Evolutionary conservation across 2,113 vertebrate species (phyloP).

Genomic region (Poeciliopsis turrubarensis): DNA sequence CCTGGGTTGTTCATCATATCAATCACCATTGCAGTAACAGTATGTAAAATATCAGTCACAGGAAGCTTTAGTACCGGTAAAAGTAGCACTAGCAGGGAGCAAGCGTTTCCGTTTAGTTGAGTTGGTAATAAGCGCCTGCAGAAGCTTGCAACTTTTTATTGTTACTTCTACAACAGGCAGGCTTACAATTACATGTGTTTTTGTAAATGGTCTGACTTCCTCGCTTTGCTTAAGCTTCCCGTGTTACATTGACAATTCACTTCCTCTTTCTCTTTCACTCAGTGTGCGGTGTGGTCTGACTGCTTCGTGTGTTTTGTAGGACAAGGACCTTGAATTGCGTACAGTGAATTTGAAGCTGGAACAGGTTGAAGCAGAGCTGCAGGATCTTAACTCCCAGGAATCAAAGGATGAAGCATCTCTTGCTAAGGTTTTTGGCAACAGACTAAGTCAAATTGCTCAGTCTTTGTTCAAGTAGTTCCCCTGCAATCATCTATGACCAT

Average conservation of each 20-base stretch:
- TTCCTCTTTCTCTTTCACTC: constrained; percentile 10
- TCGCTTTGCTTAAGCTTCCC: constrained; percentile 27
- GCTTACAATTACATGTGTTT: background rate
- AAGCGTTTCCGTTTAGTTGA: no score
- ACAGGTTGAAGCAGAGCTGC: constrained; percentile 91
- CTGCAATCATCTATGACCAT: background rate
- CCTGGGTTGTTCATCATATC: no score
- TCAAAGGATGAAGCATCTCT: constrained; percentile 95
- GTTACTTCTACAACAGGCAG: background rate
- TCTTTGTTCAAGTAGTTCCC: background rate
- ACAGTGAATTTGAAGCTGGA: constrained; percentile 85
- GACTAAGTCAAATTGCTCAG: background rate
- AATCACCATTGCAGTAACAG: no score
- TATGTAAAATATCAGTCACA: no score
- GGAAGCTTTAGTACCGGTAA: no score
- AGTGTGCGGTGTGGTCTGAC: constrained; percentile 28
- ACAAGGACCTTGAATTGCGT: constrained; percentile 87
- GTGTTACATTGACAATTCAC: background rate
- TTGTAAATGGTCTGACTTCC: background rate
- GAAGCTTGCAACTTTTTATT: background rate
- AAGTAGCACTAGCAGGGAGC: no score
- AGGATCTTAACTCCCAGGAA: constrained; percentile 95
- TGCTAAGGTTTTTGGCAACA: constrained; percentile 72
- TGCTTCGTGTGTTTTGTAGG: constrained; percentile 47
- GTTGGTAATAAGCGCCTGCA: no score